Evolutionary conservation across 2,113 vertebrate species (phyloP).

Genomic region (Lipotes vexillifer): DNA sequence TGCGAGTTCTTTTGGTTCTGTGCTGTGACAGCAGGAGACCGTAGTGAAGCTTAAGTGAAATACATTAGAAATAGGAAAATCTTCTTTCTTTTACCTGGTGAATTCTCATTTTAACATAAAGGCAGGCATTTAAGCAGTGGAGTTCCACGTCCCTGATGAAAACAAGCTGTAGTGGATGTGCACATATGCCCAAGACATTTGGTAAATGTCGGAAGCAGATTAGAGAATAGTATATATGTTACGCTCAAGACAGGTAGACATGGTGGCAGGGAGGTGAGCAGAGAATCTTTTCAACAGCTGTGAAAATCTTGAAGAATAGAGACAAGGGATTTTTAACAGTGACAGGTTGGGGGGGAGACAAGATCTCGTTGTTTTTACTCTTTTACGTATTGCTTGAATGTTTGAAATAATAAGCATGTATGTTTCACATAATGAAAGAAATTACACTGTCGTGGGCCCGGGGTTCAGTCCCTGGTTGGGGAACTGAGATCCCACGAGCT

Average conservation of each 20-base stretch:
- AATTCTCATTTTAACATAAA: neutral
- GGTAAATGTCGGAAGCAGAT: neutral
- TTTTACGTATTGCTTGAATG: neutral
- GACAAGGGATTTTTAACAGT: neutral
- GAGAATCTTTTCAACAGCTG: neutral
- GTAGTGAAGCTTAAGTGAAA: neutral
- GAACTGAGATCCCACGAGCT: no score
- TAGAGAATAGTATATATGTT: neutral
- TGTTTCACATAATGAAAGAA: neutral
- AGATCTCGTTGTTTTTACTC: neutral
- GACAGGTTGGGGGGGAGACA: neutral
- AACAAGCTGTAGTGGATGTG: neutral
- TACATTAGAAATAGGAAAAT: neutral
- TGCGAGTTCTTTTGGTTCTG: rapidly evolving
- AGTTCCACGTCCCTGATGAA: neutral
- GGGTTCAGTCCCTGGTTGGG: no score
- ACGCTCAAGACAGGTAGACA: neutral
- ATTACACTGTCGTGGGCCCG: no score
- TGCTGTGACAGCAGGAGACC: neutral
- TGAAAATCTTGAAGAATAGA: neutral
- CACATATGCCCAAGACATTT: neutral
- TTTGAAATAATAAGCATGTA: neutral
- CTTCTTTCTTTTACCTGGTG: neutral
- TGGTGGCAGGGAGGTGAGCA: neutral
- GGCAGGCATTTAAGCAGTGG: neutral